Evolutionary conservation across 2,888 invertebrate genomes (phyloP).

Genomic region (Drosophila dives): DNA sequence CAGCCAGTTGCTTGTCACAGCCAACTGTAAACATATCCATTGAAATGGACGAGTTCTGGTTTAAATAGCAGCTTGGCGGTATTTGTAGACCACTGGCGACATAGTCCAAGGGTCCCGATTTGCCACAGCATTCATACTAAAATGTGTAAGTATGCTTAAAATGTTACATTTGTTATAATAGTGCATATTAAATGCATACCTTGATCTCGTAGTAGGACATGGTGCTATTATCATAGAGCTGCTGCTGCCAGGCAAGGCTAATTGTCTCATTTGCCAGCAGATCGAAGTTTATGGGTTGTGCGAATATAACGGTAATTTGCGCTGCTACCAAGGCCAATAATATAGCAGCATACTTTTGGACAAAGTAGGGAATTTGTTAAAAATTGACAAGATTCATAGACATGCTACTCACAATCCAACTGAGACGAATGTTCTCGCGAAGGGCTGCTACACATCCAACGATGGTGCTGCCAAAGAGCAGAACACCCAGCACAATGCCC

Average conservation of each 20-base stretch:
- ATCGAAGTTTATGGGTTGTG: constrained; percentile 71
- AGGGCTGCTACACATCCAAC: constrained; percentile 71
- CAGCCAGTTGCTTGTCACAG: constrained; percentile 57
- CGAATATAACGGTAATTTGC: constrained; percentile 76
- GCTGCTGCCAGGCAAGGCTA: constrained; percentile 67
- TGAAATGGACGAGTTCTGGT: constrained; percentile 61
- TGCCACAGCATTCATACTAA: constrained; percentile 77
- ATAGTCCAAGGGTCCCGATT: constrained; percentile 71
- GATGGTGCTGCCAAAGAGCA: constrained; percentile 72
- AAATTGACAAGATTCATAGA: too few species aligned
- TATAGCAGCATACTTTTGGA: constrained; percentile 66
- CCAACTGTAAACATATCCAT: constrained; percentile 66
- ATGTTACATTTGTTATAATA: background rate
- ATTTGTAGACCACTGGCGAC: constrained; percentile 52
- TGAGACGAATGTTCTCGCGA: constrained; percentile 63
- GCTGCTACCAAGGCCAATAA: constrained; percentile 65
- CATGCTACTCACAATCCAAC: constrained; percentile 72
- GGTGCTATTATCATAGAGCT: constrained; percentile 49
- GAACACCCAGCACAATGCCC: constrained; percentile 67
- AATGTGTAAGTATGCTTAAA: background rate
- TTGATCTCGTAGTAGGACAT: constrained; percentile 78
- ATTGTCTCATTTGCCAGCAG: constrained; percentile 74
- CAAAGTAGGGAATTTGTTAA: background rate
- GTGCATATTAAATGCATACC: constrained; percentile 39
- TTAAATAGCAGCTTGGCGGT: constrained; percentile 73